Evolutionary conservation across 1,140 invertebrate genomes (phyloP).

Genomic region (Calliopsis andreniformis): DNA sequence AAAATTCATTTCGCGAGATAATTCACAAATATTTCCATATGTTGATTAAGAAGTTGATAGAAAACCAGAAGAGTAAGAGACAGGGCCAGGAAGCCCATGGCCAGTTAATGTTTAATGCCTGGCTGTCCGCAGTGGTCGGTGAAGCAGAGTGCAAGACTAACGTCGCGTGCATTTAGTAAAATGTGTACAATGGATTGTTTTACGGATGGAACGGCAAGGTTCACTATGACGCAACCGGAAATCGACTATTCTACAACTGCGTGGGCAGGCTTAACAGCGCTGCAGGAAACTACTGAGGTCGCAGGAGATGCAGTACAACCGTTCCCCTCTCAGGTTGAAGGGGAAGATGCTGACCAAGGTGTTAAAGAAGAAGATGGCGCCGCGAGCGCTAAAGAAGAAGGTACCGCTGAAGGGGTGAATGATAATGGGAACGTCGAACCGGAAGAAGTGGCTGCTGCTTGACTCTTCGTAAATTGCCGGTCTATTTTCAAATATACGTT

Average conservation of each 20-base stretch:
- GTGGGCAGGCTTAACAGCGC: no score
- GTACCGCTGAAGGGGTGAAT: neutral
- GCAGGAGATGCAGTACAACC: no score
- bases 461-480: neutral
- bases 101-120: conserved; percentile 68
- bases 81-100: conserved; percentile 58
- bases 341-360: no score
- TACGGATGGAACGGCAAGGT: no score
- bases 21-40: no score
- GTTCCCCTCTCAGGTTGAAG: no score
- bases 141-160: conserved; percentile 11
- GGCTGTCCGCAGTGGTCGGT: conserved; percentile 56
- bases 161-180: neutral
- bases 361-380: no score
- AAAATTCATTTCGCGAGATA: no score
- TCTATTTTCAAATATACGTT: neutral
- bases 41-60: no score
- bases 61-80: neutral
- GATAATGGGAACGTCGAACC: neutral
- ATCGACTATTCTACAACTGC: neutral
- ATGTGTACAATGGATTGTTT: neutral
- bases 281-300: no score
- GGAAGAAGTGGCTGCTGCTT: neutral
- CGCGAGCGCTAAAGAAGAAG: neutral
- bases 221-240: neutral